Evolutionary conservation across 2,888 invertebrate genomes (phyloP), one percentile per base, ranked within the genome.

Genomic region (Agonopterix arenella): DNA sequence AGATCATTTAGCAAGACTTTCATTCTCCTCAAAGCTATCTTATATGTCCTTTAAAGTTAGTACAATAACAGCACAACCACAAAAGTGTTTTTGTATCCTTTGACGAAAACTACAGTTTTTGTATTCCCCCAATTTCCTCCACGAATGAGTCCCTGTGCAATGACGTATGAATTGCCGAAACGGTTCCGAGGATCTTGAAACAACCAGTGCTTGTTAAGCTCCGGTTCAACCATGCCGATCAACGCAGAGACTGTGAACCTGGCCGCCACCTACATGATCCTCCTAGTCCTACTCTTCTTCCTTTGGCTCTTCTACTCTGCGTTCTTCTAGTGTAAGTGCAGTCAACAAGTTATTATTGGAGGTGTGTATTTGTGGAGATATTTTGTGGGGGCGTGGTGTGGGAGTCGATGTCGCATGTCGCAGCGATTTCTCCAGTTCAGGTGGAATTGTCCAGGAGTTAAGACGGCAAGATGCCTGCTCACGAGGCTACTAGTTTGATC

Each of bases 221-320:
- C 61, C 66, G 65, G 59, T 62, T 63, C 62, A 68, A 71, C 62
- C 80, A 90, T 89, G 89, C 80, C 86, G 66, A 80, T 86, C 73
- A 90, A 89, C 82, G 88, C 90, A 37, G 93, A 93, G 80, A 91
- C 93, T 44, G 90, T 90, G 49, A 93, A 92, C 75, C 86, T 94
- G 61, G 89, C 93, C 48, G 93, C 93, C 63, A 94, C 94, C 50
- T 94, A 93, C 72, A 84, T 92, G 76, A 93, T 94, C 73, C 89
- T 94, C 49, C 91, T 93, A 54, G 80, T 92, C 54, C 82, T 94
- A 41, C 83, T 94, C 40, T 90, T 93, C 70, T 89, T 92, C 63
- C 85, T 94, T 43, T 94, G 93, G 92, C 79, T 93, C 13, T 78
- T 94, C 41, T 94, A 94, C 73, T 91, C 93, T 10, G 90, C 91